A percentile compares a stretch with the other conserved stretches of the same genome.
These are phyloP conservation scores for Bos indicus DNA, from an alignment of 2,113 vertebrate genomes.

Conservation along the genomic window DNA sequence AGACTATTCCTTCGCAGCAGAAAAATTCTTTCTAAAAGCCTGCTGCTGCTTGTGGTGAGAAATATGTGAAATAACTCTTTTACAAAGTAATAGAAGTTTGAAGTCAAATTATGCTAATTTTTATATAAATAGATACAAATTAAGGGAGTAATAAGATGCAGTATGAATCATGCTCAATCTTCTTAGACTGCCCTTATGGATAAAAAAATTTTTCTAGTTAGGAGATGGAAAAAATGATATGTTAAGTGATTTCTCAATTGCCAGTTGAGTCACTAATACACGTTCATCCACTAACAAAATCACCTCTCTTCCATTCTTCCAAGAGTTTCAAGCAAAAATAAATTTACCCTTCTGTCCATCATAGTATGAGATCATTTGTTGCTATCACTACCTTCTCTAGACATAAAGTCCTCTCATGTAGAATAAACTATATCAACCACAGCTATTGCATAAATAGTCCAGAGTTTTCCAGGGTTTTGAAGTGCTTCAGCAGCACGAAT, in stretches of 20 bases:
- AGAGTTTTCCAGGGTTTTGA: constrained; percentile 55
- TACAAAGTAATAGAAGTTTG: constrained; percentile 58
- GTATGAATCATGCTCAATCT: constrained; percentile 34
- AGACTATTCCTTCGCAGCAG: neutral
- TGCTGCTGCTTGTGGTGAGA: constrained; percentile 36
- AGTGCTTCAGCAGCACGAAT: constrained; percentile 34
- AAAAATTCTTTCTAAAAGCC: constrained; percentile 22
- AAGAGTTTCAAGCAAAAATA: neutral
- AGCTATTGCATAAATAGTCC: constrained; percentile 35
- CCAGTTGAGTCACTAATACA: constrained; percentile 21
- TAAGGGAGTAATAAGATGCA: constrained; percentile 44
- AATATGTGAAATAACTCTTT: constrained; percentile 56
- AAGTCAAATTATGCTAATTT: constrained; percentile 67
- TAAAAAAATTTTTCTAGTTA: constrained; percentile 7
- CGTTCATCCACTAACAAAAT: neutral
- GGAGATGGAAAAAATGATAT: neutral
- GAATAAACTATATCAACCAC: neutral
- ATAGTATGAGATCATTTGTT: neutral
- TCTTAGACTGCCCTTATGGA: constrained; percentile 38
- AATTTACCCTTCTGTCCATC: neutral
- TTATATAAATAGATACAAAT: constrained; percentile 64
- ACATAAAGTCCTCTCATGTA: neutral
- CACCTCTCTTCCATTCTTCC: neutral
- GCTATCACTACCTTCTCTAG: neutral
- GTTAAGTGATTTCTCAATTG: constrained; percentile 15